Evolutionary conservation across 1,140 invertebrate species (phyloP).

Genomic region (Cardiocondyla obscurior): DNA sequence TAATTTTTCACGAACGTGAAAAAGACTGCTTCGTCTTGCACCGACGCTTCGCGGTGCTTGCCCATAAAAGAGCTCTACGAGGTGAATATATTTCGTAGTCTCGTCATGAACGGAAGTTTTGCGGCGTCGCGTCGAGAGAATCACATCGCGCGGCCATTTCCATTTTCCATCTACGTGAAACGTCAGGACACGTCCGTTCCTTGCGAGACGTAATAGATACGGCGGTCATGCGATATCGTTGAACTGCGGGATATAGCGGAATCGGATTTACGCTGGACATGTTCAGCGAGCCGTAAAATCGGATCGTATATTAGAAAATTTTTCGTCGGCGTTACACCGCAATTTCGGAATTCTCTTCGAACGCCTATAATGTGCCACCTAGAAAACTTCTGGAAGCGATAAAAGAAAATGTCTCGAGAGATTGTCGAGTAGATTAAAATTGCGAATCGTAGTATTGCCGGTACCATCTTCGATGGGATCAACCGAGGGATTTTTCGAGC

Average conservation of each 20-base stretch:
- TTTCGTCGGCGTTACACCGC: constrained; percentile 32
- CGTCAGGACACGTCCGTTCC: constrained; percentile 32
- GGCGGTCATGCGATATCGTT: constrained; percentile 58
- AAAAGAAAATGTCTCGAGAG: constrained; percentile 7
- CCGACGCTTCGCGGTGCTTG: too few relatives aligned
- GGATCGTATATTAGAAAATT: constrained; percentile 66
- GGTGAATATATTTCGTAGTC: neutral
- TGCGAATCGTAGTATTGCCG: neutral
- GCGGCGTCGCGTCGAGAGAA: constrained; percentile 30
- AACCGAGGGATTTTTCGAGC: constrained; percentile 31
- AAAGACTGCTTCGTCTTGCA: neutral
- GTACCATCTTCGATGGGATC: neutral
- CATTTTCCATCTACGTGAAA: constrained; percentile 51
- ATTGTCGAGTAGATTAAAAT: constrained; percentile 16
- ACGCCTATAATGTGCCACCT: neutral
- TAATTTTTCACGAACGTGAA: neutral
- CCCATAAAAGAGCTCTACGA: neutral
- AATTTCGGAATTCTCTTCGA: neutral
- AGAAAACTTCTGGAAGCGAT: neutral
- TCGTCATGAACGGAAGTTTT: constrained; percentile 2
- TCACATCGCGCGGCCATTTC: constrained; percentile 35
- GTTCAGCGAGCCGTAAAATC: constrained; percentile 62
- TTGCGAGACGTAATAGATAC: constrained; percentile 50
- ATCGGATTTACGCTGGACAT: constrained; percentile 65
- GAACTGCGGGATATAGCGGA: constrained; percentile 58